Evolutionary conservation across 2,113 vertebrate species (phyloP).

Genomic region (Ictidomys tridecemlineatus): DNA sequence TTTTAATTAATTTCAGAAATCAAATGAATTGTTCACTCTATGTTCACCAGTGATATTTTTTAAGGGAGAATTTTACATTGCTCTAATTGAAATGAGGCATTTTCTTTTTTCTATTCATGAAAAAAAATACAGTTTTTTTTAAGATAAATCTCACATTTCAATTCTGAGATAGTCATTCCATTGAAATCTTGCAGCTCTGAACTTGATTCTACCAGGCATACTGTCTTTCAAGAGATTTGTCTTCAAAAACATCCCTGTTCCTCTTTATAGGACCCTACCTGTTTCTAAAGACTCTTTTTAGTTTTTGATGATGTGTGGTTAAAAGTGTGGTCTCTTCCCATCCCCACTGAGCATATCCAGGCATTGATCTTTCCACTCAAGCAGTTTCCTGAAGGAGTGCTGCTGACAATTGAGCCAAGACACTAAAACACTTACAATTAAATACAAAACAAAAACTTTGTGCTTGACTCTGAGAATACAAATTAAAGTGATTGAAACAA

Average conservation of each 20-base stretch:
- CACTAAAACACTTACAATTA: neutral
- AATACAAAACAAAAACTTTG: neutral
- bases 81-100: neutral
- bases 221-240: constrained; percentile 60
- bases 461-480: neutral
- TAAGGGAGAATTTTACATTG: neutral
- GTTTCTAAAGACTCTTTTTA: constrained; percentile 41
- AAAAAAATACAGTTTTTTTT: neutral
- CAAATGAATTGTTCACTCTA: neutral
- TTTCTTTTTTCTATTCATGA: neutral
- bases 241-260: constrained; percentile 70
- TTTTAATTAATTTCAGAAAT: neutral
- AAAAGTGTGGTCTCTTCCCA: constrained; percentile 61
- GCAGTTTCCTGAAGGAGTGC: constrained; percentile 10
- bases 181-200: constrained; percentile 65
- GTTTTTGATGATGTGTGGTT: constrained; percentile 58
- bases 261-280: constrained; percentile 10
- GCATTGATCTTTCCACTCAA: constrained; percentile 28
- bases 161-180: constrained; percentile 63
- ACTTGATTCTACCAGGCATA: constrained; percentile 69
- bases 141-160: constrained; percentile 11
- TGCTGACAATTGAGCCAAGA: neutral
- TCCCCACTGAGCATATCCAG: neutral
- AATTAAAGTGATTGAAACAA: neutral
- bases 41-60: neutral